Evolutionary conservation across 2,888 invertebrate genomes (phyloP), one percentile per base, ranked within the genome.

Genomic region (Dorcus hopei): DNA sequence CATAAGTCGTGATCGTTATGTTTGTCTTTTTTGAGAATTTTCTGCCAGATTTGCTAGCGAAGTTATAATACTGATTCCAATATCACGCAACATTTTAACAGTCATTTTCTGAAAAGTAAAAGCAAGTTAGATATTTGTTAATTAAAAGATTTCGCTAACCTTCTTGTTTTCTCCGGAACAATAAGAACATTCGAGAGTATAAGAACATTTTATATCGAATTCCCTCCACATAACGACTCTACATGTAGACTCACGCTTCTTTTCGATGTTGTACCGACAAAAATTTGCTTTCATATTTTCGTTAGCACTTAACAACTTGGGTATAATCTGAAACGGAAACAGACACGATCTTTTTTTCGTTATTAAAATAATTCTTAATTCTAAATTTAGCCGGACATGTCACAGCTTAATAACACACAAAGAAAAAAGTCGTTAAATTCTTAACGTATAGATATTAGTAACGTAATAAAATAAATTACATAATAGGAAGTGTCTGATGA

Each of bases 101-200:
- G 68, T 67, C 49, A 71, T 66, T 61, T 65, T 63, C 68, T 70
- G 54, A n/a, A 66, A 61, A 43, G 59, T 54, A 54, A 52, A 45
- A 47, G 8, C 4, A 11, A 38, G 41, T 33, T 43, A 4, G 16
- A 23, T 2, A 16, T 3, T 39, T 57, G 39, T 49, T 33, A 49
- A 56, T 39, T 2, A 14, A 19, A 51, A n/a, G 41, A 45, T 11
- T 33, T 50, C 3, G 16, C 47, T 61, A 61, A 70, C 70, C 64
- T 67, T 65, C 56, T 68, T 65, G 51, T 67, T 62, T n/a, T 64
- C 66, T 8, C 68, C 70, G 8, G 67, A 66, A 73, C 91, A 92
- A 78, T 91, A 93, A 52, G 91, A 90, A 54, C 90, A 90, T 77
- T 94, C 94, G 86, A 94, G 87, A 38, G 94, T 94, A 80, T 93